phyloP scores from a whole-genome alignment of 2,113 vertebrate species.

The Neodontobutis hainanensis region DNA sequence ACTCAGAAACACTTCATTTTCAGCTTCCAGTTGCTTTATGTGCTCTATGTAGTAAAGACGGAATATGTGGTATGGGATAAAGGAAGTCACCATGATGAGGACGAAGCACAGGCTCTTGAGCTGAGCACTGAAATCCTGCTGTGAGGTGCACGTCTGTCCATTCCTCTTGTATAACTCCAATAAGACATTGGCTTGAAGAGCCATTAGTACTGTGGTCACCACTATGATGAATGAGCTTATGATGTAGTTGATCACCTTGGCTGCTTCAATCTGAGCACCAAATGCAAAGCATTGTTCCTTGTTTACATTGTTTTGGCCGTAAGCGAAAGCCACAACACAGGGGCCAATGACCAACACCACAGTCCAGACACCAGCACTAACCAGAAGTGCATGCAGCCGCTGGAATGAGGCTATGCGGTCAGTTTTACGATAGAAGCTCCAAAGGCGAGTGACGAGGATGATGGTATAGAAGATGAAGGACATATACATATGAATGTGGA shows the following conservation, averaged over 20 bases:
- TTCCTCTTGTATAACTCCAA: conserved; percentile 69
- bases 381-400: conserved; percentile 76
- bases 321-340: conserved; percentile 62
- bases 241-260: conserved; percentile 79
- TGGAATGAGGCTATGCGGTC: conserved; percentile 79
- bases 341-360: conserved; percentile 70
- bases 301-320: conserved; percentile 44
- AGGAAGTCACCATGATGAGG: conserved; percentile 84
- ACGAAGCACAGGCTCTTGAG: conserved; percentile 87
- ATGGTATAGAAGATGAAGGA: conserved; percentile 87
- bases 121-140: conserved; percentile 90
- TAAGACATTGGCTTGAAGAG: conserved; percentile 79
- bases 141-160: conserved; percentile 59
- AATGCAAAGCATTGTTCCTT: conserved; percentile 81
- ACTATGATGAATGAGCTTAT: conserved; percentile 62
- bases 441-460: conserved; percentile 82
- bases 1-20: conserved; percentile 88
- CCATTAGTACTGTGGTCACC: conserved; percentile 66
- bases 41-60: conserved; percentile 77
- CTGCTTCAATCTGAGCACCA: conserved; percentile 35
- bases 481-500: conserved; percentile 93
- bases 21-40: accelerated
- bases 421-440: conserved; percentile 80
- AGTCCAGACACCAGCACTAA: conserved; percentile 81
- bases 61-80: conserved; percentile 88